Evolutionary conservation across 2,888 invertebrate species (phyloP).

Genomic region (Pseudanteris insignis): DNA sequence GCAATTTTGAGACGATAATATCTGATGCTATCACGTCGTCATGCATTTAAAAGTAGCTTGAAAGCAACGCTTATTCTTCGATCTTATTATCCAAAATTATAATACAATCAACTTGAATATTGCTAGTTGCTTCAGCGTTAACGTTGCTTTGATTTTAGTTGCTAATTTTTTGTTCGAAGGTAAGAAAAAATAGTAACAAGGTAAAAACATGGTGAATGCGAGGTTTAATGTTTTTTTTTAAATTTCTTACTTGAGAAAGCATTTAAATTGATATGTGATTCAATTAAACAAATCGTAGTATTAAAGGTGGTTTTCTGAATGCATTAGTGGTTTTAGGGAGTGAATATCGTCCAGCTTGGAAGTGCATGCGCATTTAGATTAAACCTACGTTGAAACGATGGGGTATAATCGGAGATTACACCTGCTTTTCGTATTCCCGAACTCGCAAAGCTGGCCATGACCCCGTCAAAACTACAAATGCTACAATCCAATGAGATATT

Average conservation of each 20-base stretch:
- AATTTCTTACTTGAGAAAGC: too few species aligned
- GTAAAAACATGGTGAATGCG: background rate
- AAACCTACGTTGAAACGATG: constrained; percentile 18
- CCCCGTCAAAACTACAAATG: constrained; percentile 22
- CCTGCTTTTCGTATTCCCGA: constrained; percentile 10
- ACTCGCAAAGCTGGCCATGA: constrained; percentile 19
- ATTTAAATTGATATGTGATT: too few species aligned
- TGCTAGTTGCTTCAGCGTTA: too few species aligned
- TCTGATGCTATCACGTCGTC: too few species aligned
- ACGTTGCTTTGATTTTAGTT: too few species aligned
- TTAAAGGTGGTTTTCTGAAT: background rate
- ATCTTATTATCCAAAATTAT: too few species aligned
- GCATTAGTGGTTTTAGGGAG: background rate
- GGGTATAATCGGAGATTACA: constrained; percentile 37
- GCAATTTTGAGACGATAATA: constrained; percentile 9
- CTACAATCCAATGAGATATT: too few species aligned
- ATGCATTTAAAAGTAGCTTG: too few species aligned
- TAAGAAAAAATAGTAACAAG: background rate
- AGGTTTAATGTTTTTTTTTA: too few species aligned
- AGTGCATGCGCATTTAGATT: constrained; percentile 17
- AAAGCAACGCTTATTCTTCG: background rate
- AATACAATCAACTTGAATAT: too few species aligned
- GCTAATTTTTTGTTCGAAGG: background rate
- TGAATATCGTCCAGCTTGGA: constrained; percentile 17
- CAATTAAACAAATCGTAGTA: too few species aligned